A percentile compares a stretch with the other conserved stretches of the same genome.
phyloP scores from a whole-genome alignment of 1,140 invertebrate genomes.

The Octopus sinensis region DNA sequence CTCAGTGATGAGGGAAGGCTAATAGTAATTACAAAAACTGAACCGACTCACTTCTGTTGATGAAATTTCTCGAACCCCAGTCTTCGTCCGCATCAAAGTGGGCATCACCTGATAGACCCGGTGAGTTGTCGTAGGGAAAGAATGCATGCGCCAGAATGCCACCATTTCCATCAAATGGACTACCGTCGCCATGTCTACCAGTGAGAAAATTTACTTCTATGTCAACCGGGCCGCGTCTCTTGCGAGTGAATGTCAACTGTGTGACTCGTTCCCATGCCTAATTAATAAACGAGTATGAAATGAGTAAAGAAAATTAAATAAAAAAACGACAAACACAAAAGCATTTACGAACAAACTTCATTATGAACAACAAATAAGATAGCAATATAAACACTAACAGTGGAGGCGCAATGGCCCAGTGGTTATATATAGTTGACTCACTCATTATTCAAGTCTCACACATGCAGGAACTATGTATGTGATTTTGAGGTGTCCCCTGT shows the following conservation, averaged over 20 bases:
- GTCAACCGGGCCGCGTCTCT: neutral
- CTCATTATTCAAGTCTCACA: neutral
- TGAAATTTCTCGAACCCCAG: constrained; percentile 20
- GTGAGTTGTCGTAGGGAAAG: neutral
- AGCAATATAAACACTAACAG: neutral
- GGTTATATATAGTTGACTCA: neutral
- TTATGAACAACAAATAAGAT: neutral
- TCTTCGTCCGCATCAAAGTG: constrained; percentile 41
- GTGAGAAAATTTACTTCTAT: neutral
- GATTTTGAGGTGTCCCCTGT: too few species aligned
- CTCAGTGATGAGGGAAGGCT: too few species aligned
- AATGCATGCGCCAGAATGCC: constrained; percentile 17
- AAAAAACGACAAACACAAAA: neutral
- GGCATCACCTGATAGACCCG: constrained; percentile 59
- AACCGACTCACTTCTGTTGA: neutral
- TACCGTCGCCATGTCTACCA: constrained; percentile 5
- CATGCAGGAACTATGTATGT: neutral
- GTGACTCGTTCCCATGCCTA: neutral
- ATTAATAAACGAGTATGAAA: neutral
- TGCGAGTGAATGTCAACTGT: neutral
- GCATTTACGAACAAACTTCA: neutral
- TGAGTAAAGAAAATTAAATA: too few species aligned
- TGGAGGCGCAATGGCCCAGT: neutral
- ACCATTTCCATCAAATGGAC: constrained; percentile 2
- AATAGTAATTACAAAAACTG: neutral